Percentiles rank a stretch among this genome's conserved stretches.
Conservation (phyloP, 2,888 invertebrate genomes). For the Ormyrus nitidulus region DNA sequence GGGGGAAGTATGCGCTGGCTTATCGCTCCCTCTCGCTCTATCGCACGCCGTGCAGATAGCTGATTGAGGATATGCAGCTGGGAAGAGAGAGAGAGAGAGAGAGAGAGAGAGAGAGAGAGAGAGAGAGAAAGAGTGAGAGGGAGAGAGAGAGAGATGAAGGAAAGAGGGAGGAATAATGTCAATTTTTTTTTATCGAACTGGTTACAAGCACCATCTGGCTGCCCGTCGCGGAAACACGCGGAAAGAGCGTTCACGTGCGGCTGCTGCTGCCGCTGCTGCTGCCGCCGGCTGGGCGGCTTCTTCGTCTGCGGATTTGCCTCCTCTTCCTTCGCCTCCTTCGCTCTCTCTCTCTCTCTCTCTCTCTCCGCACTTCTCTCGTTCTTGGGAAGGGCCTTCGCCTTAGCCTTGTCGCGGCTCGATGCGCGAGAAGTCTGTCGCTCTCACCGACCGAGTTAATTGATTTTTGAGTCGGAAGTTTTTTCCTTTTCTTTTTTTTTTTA, state of each 20-base stretch:
- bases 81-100: background rate
- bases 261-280: slow-evolving; percentile 15
- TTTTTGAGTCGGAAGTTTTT: background rate
- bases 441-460: background rate
- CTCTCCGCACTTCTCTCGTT: background rate
- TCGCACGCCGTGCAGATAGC: background rate
- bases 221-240: slow-evolving; percentile 43
- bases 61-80: background rate
- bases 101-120: background rate
- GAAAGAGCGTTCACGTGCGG: slow-evolving; percentile 43
- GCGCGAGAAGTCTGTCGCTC: background rate
- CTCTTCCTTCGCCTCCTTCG: background rate
- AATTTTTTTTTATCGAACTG: slow-evolving; percentile 44
- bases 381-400: background rate
- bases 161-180: slow-evolving; percentile 29
- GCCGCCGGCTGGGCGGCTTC: slow-evolving; percentile 33
- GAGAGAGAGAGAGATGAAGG: slow-evolving; percentile 12
- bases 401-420: background rate
- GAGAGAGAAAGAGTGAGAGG: slow-evolving; percentile 18
- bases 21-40: background rate
- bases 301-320: background rate
- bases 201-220: slow-evolving; percentile 55
- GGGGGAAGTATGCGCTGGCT: background rate
- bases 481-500: no score
- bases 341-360: background rate